phyloP scores from a whole-genome alignment of 2,888 invertebrate genomes.

The Romanomermis culicivorax region DNA sequence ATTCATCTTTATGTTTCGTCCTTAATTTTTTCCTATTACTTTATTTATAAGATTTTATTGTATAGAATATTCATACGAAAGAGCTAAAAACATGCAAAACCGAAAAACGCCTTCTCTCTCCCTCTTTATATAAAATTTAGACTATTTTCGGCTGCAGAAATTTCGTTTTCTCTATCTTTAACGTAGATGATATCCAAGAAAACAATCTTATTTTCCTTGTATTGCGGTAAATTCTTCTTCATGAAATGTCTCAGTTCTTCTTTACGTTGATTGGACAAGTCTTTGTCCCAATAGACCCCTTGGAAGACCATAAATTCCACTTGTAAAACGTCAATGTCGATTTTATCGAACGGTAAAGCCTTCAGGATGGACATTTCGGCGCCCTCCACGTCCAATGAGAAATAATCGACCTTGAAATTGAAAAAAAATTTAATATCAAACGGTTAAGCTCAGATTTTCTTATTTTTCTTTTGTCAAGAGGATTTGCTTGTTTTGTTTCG shows the following conservation, averaged over 20 bases:
- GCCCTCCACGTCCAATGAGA: constrained; percentile 4
- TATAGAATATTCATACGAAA: no score
- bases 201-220: not conserved
- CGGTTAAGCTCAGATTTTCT: no score
- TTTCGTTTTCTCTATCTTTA: not conserved
- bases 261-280: not conserved
- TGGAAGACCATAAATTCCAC: constrained; percentile 3
- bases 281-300: constrained; percentile 4
- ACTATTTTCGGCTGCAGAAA: no score
- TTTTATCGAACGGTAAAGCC: not conserved
- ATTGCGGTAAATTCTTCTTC: not conserved
- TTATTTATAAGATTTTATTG: no score
- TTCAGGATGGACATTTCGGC: not conserved
- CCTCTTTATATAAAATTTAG: no score
- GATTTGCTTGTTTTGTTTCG: no score
- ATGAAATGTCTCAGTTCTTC: not conserved
- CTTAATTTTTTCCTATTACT: no score
- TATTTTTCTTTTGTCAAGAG: no score
- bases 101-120: no score
- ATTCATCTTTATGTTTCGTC: no score
- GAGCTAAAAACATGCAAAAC: no score
- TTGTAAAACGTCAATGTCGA: not conserved
- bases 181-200: constrained; percentile 4
- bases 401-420: constrained; percentile 5
- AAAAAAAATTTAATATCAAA: no score